These are phyloP conservation scores for Crax fasciolata DNA, from an alignment of 2,797 vertebrate species.

Conservation along the genomic window DNA sequence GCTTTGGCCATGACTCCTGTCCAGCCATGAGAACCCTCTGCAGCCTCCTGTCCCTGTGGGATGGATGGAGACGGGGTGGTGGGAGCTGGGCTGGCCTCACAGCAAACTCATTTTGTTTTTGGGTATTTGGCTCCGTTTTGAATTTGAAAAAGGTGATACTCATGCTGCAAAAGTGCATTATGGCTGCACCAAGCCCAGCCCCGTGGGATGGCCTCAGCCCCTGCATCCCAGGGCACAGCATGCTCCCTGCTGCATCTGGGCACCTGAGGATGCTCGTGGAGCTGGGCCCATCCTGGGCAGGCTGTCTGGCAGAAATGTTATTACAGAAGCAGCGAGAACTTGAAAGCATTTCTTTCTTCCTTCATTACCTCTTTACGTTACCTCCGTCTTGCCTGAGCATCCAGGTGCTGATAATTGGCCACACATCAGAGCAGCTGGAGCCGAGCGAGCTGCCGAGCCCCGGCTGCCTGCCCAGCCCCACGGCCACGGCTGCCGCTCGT, in stretches of 20 bases:
- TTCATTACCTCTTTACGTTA: neutral
- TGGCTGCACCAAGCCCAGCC: neutral
- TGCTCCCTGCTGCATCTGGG: neutral
- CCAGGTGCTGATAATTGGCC: constrained; percentile 47
- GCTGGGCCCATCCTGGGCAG: neutral
- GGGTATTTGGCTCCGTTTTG: accelerated
- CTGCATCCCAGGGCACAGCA: accelerated
- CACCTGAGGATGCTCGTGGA: neutral
- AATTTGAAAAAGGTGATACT: neutral
- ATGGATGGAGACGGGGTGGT: neutral
- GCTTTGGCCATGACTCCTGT: neutral
- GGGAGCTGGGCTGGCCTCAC: neutral
- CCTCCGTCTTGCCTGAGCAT: neutral
- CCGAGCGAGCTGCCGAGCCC: neutral
- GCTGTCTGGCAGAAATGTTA: neutral
- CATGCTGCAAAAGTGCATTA: neutral
- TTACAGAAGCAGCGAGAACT: neutral
- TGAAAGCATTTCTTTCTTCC: constrained; percentile 13
- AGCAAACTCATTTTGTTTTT: neutral
- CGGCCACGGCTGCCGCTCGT: neutral
- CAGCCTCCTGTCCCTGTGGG: accelerated
- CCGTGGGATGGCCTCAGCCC: neutral
- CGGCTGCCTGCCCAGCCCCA: neutral
- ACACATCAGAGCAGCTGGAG: constrained; percentile 41
- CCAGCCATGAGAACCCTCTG: neutral